Evolutionary conservation across 1,140 invertebrate species (phyloP).

Genomic region (Oscheius sp.): DNA sequence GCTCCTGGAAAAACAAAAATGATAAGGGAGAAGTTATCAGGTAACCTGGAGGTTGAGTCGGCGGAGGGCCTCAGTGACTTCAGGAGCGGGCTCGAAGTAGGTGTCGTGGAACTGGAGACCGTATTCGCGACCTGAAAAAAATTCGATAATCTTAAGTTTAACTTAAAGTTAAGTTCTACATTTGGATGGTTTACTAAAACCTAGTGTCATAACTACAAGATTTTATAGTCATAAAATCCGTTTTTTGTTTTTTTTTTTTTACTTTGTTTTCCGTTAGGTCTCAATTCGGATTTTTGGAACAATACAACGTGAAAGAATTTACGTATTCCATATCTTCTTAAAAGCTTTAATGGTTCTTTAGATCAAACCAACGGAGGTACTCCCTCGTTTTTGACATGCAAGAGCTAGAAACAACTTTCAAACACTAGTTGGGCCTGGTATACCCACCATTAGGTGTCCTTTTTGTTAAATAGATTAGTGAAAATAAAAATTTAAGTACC

Average conservation of each 20-base stretch:
- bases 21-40: background rate
- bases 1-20: slow-evolving; percentile 6
- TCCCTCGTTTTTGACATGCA: too few species aligned
- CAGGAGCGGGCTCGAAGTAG: slow-evolving; percentile 58
- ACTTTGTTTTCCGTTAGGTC: background rate
- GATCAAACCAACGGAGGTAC: too few species aligned
- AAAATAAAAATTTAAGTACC: too few species aligned
- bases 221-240: background rate
- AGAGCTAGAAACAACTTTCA: too few species aligned
- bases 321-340: too few species aligned
- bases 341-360: too few species aligned
- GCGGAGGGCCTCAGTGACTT: slow-evolving; percentile 57
- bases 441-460: slow-evolving; percentile 6
- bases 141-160: background rate
- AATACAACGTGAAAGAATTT: too few species aligned
- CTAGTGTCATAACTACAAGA: background rate
- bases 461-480: too few species aligned
- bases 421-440: too few species aligned
- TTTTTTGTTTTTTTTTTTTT: slow-evolving; percentile 1
- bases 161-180: background rate
- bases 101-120: slow-evolving; percentile 57
- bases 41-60: slow-evolving; percentile 52
- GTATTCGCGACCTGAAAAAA: slow-evolving; percentile 16
- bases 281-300: too few species aligned
- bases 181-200: background rate